phyloP scores from a whole-genome alignment of 2,113 vertebrate genomes.

The Cavia aperea region DNA sequence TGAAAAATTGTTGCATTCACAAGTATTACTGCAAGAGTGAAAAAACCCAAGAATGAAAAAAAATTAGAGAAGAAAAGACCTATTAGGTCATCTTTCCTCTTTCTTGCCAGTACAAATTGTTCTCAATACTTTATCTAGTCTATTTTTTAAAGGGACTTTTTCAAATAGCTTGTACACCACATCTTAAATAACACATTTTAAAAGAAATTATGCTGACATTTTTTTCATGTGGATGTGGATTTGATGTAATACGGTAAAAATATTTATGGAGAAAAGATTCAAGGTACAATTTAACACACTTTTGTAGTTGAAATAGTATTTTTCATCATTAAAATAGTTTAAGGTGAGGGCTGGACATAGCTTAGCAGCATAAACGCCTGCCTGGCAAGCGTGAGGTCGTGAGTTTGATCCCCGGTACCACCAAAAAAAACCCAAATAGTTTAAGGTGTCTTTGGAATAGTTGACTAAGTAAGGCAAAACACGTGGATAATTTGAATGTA shows the following conservation, averaged over 20 bases:
- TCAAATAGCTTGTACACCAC: constrained; percentile 33
- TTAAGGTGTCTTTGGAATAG: constrained; percentile 28
- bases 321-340: constrained; percentile 26
- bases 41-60: constrained; percentile 62
- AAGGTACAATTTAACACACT: constrained; percentile 32
- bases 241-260: constrained; percentile 35
- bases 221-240: constrained; percentile 1
- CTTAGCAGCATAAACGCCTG: no score
- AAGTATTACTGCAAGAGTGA: constrained; percentile 68
- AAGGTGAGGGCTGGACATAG: background rate
- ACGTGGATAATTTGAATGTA: background rate
- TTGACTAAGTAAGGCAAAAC: constrained; percentile 16
- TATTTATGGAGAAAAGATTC: constrained; percentile 43
- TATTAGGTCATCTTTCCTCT: constrained; percentile 63
- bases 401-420: no score
- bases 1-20: constrained; percentile 68
- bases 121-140: constrained; percentile 58
- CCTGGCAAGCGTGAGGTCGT: no score
- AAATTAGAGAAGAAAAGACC: constrained; percentile 62
- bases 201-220: constrained; percentile 35
- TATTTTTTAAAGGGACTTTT: constrained; percentile 44
- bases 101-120: constrained; percentile 56
- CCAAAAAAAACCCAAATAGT: background rate
- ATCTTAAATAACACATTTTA: constrained; percentile 33
- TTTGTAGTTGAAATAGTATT: constrained; percentile 45